Conservation (phyloP, 2,113 vertebrate genomes). For the Mastomys natalensis region DNA sequence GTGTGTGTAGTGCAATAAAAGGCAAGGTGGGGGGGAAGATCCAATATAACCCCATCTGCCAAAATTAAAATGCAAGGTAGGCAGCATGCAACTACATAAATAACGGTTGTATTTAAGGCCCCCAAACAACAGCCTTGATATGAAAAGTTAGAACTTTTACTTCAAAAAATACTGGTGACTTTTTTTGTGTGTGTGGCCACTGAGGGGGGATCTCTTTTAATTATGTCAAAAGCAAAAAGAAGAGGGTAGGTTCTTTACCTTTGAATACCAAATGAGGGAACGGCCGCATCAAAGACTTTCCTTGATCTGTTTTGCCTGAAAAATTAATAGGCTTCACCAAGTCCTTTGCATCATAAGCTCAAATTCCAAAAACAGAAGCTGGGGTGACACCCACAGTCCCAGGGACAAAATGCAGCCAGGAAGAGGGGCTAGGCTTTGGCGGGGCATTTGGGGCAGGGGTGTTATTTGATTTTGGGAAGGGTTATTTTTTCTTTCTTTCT, state of each 20-base stretch:
- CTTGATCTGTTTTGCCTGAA: conserved; percentile 80
- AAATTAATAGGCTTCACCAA: conserved; percentile 75
- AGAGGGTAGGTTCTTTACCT: conserved; percentile 52
- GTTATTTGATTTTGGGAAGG: background rate
- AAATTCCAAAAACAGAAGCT: conserved; percentile 68
- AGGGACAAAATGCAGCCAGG: conserved; percentile 77
- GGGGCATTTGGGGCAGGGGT: background rate
- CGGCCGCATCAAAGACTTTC: conserved; percentile 73
- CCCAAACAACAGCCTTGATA: conserved; percentile 58
- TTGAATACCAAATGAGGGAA: conserved; percentile 70
- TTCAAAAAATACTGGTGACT: conserved; percentile 60
- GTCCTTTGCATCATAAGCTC: background rate
- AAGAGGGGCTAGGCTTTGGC: background rate
- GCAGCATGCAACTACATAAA: background rate
- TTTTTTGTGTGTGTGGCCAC: background rate
- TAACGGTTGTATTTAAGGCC: background rate
- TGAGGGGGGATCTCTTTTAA: background rate
- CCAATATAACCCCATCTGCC: background rate
- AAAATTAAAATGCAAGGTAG: conserved; percentile 14
- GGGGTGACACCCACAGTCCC: conserved; percentile 84
- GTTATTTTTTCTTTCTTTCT: background rate
- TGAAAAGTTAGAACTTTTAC: conserved; percentile 69
- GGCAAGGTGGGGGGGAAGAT: background rate
- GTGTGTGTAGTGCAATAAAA: background rate
- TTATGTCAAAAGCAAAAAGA: conserved; percentile 56